Conservation (phyloP, 2,888 invertebrate species). For the Megalurothrips usitatus region DNA sequence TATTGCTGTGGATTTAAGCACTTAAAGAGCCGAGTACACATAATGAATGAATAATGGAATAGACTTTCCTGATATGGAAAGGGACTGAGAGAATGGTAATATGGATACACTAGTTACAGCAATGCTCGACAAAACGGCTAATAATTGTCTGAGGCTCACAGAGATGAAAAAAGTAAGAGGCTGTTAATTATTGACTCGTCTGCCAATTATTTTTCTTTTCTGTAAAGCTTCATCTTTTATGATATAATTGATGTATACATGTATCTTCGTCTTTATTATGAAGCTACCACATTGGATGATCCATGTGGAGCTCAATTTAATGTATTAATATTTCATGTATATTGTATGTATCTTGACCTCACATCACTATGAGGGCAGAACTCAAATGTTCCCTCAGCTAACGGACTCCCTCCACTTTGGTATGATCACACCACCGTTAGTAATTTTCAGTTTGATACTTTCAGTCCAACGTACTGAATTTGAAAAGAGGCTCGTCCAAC, state of each 20-base stretch:
- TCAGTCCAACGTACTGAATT: neutral
- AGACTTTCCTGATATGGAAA: neutral
- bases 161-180: neutral
- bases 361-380: neutral
- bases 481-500: too few species aligned
- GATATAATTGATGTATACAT: neutral
- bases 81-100: neutral
- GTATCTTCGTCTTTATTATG: conserved; percentile 5
- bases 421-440: neutral
- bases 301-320: neutral
- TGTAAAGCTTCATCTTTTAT: neutral
- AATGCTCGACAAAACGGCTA: neutral
- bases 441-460: neutral
- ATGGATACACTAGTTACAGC: neutral
- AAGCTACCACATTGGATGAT: conserved; percentile 1
- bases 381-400: neutral
- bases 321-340: conserved; percentile 15
- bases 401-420: neutral
- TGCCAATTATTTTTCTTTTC: neutral
- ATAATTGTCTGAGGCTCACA: neutral
- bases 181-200: neutral
- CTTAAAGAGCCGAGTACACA: neutral
- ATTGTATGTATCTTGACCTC: neutral
- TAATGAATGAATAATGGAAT: neutral
- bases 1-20: neutral